Evolutionary conservation across 2,888 invertebrate genomes (phyloP).

Genomic region (Lissonota sp.): DNA sequence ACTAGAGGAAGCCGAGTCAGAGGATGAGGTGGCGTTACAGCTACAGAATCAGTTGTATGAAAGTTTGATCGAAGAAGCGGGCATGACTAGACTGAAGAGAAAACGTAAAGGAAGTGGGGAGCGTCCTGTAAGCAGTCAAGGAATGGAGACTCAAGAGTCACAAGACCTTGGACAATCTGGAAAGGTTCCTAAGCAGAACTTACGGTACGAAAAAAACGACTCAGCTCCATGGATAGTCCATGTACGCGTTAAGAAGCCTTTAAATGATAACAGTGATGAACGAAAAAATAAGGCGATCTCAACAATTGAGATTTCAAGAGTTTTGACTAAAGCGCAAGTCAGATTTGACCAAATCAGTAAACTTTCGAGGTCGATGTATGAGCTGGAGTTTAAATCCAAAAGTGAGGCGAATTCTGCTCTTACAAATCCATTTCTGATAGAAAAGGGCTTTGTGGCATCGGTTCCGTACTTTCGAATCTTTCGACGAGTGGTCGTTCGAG

Average conservation of each 20-base stretch:
- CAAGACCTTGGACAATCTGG: not conserved
- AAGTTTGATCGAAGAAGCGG: not conserved
- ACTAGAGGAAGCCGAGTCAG: not conserved
- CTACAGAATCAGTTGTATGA: not conserved
- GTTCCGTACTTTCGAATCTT: slow-evolving; percentile 3
- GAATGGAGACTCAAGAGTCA: not conserved
- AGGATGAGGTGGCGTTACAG: not conserved
- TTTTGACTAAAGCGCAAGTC: not conserved
- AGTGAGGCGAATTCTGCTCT: not conserved
- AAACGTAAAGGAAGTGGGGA: not conserved
- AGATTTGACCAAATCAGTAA: not conserved
- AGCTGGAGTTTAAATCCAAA: slow-evolving; percentile 2
- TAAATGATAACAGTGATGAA: not conserved
- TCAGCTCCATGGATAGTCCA: not conserved
- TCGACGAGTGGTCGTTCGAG: not conserved
- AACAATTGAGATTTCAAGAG: not conserved
- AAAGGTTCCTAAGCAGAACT: not conserved
- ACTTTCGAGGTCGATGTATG: not conserved
- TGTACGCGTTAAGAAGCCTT: not conserved
- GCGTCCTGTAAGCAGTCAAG: not conserved
- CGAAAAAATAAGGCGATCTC: not conserved
- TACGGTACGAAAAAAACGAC: not conserved
- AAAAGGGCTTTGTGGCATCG: not conserved
- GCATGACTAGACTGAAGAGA: not conserved
- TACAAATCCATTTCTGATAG: not conserved